These are phyloP conservation scores for Lipotes vexillifer DNA, from an alignment of 2,113 vertebrate genomes.

Conservation along the genomic window DNA sequence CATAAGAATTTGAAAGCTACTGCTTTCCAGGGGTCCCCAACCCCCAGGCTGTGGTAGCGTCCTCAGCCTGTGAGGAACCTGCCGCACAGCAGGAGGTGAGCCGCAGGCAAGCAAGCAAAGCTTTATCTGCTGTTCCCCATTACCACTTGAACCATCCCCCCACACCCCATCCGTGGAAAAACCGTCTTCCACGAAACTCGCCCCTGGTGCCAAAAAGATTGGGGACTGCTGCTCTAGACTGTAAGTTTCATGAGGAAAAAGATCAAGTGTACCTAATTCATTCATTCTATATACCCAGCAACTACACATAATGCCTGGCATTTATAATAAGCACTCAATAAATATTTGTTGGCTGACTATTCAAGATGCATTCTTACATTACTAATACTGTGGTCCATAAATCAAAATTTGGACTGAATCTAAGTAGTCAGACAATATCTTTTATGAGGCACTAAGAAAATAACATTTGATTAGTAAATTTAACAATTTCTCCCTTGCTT, in stretches of 20 bases:
- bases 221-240: background rate
- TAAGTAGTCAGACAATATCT: background rate
- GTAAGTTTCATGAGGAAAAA: background rate
- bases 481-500: background rate
- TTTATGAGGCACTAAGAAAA: constrained; percentile 3
- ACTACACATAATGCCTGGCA: background rate
- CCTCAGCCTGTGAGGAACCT: no score
- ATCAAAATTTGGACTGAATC: background rate
- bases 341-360: background rate
- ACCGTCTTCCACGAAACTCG: no score
- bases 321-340: constrained; percentile 11
- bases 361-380: constrained; percentile 20
- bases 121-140: no score
- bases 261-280: background rate
- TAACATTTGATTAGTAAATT: background rate
- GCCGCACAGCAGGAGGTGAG: no score
- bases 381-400: constrained; percentile 22
- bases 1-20: background rate
- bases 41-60: no score
- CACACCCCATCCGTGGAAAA: no score
- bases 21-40: background rate
- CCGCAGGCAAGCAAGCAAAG: no score
- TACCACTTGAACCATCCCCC: no score
- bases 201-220: no score
- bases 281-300: background rate